These are phyloP conservation scores for Colius striatus DNA, from an alignment of 2,113 vertebrate species.

Conservation along the genomic window DNA sequence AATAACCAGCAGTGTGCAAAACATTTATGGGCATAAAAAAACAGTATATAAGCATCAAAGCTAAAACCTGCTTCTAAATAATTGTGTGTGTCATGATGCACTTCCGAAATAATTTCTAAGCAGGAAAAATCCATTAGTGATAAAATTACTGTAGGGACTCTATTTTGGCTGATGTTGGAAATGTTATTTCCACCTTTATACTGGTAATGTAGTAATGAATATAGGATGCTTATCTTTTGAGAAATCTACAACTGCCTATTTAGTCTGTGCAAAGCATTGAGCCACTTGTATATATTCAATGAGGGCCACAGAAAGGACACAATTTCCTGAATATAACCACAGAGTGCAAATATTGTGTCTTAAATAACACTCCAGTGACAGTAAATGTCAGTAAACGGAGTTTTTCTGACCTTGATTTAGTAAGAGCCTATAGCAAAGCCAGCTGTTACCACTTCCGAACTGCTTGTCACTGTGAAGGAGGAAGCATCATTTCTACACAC, in stretches of 20 bases:
- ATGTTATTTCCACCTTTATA: background rate
- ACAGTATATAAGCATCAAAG: background rate
- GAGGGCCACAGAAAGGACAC: conserved; percentile 75
- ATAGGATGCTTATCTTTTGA: background rate
- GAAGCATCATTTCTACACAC: conserved; percentile 3
- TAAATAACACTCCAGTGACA: conserved; percentile 65
- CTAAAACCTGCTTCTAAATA: conserved; percentile 5
- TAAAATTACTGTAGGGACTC: background rate
- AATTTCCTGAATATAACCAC: conserved; percentile 81
- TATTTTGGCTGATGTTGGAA: background rate
- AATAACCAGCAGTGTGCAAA: background rate
- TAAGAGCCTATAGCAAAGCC: conserved; percentile 58
- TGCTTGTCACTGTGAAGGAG: conserved; percentile 4
- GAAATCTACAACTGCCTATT: conserved; percentile 9
- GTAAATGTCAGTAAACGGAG: conserved; percentile 62
- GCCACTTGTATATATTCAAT: background rate
- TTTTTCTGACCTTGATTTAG: conserved; percentile 70
- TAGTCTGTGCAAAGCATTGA: background rate
- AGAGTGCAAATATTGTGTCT: conserved; percentile 70
- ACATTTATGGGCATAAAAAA: background rate
- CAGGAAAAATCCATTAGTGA: background rate
- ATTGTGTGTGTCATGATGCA: background rate
- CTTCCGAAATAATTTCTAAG: background rate
- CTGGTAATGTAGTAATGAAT: background rate
- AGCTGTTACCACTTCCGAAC: conserved; percentile 71